Base-by-base conservation (phyloP, 2,113 vertebrate species). In the Dissostichus mawsoni region DNA sequence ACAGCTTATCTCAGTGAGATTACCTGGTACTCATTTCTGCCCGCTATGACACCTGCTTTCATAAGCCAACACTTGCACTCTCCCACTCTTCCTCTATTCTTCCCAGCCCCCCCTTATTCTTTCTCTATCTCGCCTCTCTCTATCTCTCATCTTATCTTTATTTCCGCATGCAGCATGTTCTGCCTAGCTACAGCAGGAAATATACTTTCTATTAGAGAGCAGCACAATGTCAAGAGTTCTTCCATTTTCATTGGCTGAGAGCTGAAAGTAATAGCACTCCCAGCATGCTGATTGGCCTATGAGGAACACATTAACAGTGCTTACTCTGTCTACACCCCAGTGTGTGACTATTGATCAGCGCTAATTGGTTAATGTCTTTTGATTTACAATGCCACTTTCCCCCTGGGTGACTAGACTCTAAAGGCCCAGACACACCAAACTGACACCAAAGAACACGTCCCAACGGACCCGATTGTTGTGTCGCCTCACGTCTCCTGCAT, bases 301-400 rank as follows among this genome's bases (percentile, higher is more conserved):
- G 25, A 89, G 81, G 75, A 82, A 69, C 76, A 69, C 75, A 84
- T 80, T 87, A 80, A 51, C 80, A 14, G 25, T 41, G 80, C 71
- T 48, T 23, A 78, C 80, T 64, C 74, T 25, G 51, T 74, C 77
- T 74, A 41, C 57, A 12, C 75, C 69, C 77, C 66, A 53, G 68
- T 81, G 78, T 87, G 69, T 41, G 74, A 74, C 86, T 89, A 93
- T 94, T 92, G 92, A 94, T 93, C 84, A 87, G 75, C 4, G 72
- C 90, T 94, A 95, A 94, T 94, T 94, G 84, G 87, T 85, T 91
- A 92, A 94, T 91, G 92, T 85, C 88, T 86, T 93, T 91, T 89
- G 91, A 90, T 93, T 93, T 92, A 88, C 89, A 81, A 78, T 41
- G 84, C 78, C 82, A 76, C 83, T 85, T 81, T 84, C 84, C 79